These are phyloP conservation scores for Electrona antarctica DNA, from an alignment of 2,113 vertebrate species.

Conservation along the genomic window DNA sequence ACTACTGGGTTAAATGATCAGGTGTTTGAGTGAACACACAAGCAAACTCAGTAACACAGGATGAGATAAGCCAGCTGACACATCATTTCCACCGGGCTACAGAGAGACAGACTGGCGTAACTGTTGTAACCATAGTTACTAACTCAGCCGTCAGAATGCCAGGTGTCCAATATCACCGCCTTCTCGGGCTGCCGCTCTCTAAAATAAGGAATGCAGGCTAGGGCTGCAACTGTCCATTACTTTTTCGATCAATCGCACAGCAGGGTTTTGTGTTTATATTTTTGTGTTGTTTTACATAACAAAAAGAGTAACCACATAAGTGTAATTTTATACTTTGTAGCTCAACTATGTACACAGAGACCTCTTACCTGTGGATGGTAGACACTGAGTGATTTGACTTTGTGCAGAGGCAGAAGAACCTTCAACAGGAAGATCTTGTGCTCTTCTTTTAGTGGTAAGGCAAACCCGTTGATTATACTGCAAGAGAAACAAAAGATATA, in stretches of 20 bases:
- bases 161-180: slow-evolving; percentile 8
- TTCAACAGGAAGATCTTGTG: slow-evolving; percentile 99
- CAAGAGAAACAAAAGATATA: slow-evolving; percentile 18
- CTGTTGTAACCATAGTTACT: slow-evolving; percentile 1
- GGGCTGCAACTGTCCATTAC: too few species aligned
- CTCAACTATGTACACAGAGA: too few species aligned
- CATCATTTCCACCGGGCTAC: not conserved
- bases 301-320: too few species aligned
- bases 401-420: slow-evolving; percentile 97
- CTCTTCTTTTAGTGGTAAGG: slow-evolving; percentile 98
- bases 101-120: slow-evolving; percentile 23
- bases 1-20: too few species aligned
- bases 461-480: slow-evolving; percentile 99
- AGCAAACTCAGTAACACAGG: not conserved
- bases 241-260: too few species aligned
- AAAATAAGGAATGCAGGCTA: not conserved
- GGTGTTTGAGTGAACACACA: not conserved
- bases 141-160: not conserved
- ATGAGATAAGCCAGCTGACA: not conserved
- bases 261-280: too few species aligned
- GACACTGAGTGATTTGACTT: slow-evolving; percentile 98
- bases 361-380: slow-evolving; percentile 93
- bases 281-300: too few species aligned
- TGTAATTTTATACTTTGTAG: too few species aligned
- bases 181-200: not conserved